Conservation (phyloP, 1,140 invertebrate species). For the Eciton burchellii region DNA sequence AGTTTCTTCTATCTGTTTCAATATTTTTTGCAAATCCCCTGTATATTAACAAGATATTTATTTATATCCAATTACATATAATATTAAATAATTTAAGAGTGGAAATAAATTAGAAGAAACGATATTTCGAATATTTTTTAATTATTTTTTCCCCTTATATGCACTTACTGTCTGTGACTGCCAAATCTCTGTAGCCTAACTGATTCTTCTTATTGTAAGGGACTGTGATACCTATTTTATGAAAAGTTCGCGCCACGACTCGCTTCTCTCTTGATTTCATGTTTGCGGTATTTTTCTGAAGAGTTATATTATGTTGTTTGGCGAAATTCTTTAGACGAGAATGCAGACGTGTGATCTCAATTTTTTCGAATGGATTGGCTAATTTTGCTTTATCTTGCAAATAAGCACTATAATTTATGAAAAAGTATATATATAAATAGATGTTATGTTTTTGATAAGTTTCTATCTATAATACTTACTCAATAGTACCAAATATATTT, state of each 20-base stretch:
- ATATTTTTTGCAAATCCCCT: conserved; percentile 91
- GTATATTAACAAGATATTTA: conserved; percentile 45
- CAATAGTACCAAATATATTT: conserved; percentile 94
- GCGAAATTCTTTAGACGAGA: conserved; percentile 89
- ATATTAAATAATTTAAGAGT: no score
- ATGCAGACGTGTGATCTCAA: conserved; percentile 86
- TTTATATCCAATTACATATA: background rate
- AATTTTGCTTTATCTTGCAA: conserved; percentile 88
- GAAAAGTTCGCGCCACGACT: conserved; percentile 92
- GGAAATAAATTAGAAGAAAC: no score
- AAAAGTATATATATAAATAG: background rate
- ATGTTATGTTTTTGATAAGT: conserved; percentile 2
- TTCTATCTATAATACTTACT: conserved; percentile 86
- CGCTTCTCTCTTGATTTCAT: conserved; percentile 89
- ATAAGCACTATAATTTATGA: conserved; percentile 85
- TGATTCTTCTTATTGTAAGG: conserved; percentile 93
- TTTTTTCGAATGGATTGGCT: conserved; percentile 89
- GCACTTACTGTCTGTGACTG: conserved; percentile 90
- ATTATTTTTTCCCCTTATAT: conserved; percentile 36
- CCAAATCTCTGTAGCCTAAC: conserved; percentile 92
- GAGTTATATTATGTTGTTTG: conserved; percentile 87
- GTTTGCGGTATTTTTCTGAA: conserved; percentile 87
- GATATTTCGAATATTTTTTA: background rate
- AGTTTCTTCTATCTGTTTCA: conserved; percentile 89
- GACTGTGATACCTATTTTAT: conserved; percentile 95